Percentiles rank a stretch among this genome's conserved stretches.
phyloP scores from a whole-genome alignment of 2,888 invertebrate species.

The Dromius quadrimaculatus region DNA sequence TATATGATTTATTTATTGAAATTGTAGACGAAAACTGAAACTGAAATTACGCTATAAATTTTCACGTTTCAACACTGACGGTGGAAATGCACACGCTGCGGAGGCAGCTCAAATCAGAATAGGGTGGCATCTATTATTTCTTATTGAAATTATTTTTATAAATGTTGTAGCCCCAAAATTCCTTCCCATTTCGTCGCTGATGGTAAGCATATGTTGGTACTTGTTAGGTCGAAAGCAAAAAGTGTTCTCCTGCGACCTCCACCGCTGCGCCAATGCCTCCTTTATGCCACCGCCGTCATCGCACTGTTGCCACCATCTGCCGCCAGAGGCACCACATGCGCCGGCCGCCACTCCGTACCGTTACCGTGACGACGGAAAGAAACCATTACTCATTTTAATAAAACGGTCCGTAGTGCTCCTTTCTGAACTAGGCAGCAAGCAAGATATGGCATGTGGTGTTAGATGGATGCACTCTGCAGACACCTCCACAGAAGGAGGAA shows the following conservation, averaged over 20 bases:
- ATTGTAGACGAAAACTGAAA: no score
- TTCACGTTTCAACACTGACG: no score
- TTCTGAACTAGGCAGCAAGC: not conserved
- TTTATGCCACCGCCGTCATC: not conserved
- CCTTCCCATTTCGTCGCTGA: conserved; percentile 39
- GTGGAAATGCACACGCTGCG: no score
- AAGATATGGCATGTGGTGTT: not conserved
- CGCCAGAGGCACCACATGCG: conserved; percentile 61
- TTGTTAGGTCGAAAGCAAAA: conserved; percentile 57
- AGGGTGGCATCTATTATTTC: no score
- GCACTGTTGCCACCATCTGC: conserved; percentile 63
- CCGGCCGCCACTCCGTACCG: conserved; percentile 53
- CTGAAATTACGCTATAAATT: no score
- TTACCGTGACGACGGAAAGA: conserved; percentile 60
- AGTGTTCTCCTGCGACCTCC: conserved; percentile 59
- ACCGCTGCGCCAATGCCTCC: not conserved
- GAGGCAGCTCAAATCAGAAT: no score
- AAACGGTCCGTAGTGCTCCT: conserved; percentile 55
- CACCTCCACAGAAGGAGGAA: conserved; percentile 9
- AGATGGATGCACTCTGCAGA: conserved; percentile 9
- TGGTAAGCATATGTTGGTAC: conserved; percentile 56
- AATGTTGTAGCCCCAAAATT: not conserved
- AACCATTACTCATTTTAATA: conserved; percentile 65
- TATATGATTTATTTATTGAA: no score
- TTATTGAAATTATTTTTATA: no score